Base-by-base conservation (phyloP, 1,140 invertebrate species). In the Zaprionus ghesquierei region DNA sequence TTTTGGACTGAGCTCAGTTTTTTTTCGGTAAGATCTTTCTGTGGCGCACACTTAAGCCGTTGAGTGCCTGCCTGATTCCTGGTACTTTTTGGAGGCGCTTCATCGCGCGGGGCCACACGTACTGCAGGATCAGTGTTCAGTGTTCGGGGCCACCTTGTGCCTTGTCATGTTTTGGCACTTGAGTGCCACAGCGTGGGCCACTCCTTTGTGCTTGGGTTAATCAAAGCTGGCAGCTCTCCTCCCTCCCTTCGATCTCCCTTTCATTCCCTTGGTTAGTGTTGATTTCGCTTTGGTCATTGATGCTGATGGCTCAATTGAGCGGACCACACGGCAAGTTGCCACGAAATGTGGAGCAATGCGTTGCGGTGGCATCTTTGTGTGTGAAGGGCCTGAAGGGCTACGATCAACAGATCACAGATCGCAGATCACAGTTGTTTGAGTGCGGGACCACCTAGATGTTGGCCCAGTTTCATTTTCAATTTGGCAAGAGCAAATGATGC, bases 131-230 rank as follows among this genome's bases (percentile, higher is more conserved):
- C 82, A 64, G 69, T 63, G 58, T 62, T 25, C 25, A 6, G 25
- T 27, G 25, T 27, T 65, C 63, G 69, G 53, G 69, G 60, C 33
- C 74, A 74, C 70, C 60, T 75, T 86, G 75, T 79, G 77, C 77
- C 70, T 46, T 70, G 84, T 89, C 84, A 89, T 89, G 84, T 80
- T 89, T 89, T 89, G 84, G 84, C 84, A 89, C 84, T 89, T 87
- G 80, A 89, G 79, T 79, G 76, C 79, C 50, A 31, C 58, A 53
- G 62, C 56, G 58, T 61, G 59, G 58, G 59, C 69, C 84, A 86
- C 81, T 81, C 81, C 68, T 62, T 64, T 51, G 54, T 68, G 46
- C 53, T 65, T 69, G 73, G 81, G 81, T 86, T 86, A 86, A 86
- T 86, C 86, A 86, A 86, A 87, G 82, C 64, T 86, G 82, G 72